Base-by-base conservation (phyloP, 2,888 invertebrate genomes). In the Hirtodrosophila cameraria region DNA sequence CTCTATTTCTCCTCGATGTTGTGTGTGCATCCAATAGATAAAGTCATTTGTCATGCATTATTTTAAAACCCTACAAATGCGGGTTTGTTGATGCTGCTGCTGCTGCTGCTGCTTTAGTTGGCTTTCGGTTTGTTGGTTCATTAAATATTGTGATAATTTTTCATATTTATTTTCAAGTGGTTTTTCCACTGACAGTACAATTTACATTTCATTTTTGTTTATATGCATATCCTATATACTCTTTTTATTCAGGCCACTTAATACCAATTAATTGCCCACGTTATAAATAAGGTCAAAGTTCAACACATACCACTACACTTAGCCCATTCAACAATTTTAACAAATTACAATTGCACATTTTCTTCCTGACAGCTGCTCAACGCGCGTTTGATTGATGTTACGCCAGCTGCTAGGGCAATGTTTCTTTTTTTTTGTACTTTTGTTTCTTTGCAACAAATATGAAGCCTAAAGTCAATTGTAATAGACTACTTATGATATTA, bases 71-170 rank as follows among this genome's bases (percentile, higher is more conserved):
- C 55, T 39, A 58, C 13, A 28, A 35, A 20, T 41, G 48, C 41
- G 7, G 5, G 27, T 11, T n/a, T 31, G 13, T 16, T 58, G 49
- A 45, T 41, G 64, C 45, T 58, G 45, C 50, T 41, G 15, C 15
- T 39, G 13, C 12, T 54, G 54, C 42, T 52, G 66, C 45, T 63
- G 60, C 31, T 11, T 12, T 13, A 50, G 46, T 60, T 59, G 78
- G 75, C 75, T 79, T 84, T 59, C 46, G 75, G 66, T 75, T 82
- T 80, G 75, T 63, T 75, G 79, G 63, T 72, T 85, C 80, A 85
- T 81, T 82, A 81, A 81, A 81, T 79, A 82, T 83, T 83, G 75
- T 68, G 86, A 77, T 83, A 83, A 86, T 86, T 83, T 80, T 57
- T 66, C 75, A 86, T 77, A 82, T 86, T 86, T 83, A 77, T 86